These are phyloP conservation scores for Monopis laevigella DNA, from an alignment of 2,888 invertebrate species.

Conservation along the genomic window DNA sequence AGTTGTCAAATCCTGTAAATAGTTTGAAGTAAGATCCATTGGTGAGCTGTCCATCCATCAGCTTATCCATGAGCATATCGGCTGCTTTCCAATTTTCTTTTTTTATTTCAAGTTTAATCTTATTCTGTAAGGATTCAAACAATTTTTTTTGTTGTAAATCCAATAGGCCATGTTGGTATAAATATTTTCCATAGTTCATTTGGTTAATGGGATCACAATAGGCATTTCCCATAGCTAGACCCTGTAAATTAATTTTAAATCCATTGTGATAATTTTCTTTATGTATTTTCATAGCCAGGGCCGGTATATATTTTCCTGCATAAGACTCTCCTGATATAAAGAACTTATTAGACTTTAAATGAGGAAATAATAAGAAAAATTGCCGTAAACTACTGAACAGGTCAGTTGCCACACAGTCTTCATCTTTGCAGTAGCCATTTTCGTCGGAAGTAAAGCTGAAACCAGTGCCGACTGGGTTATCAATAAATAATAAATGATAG, in stretches of 20 bases:
- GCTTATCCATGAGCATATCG: constrained; percentile 73
- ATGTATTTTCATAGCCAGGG: constrained; percentile 62
- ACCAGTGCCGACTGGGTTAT: constrained; percentile 73
- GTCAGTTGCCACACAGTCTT: constrained; percentile 63
- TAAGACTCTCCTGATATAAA: constrained; percentile 72
- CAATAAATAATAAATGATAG: constrained; percentile 70
- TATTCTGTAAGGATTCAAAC: constrained; percentile 68
- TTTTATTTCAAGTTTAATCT: constrained; percentile 67
- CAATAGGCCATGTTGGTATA: constrained; percentile 60
- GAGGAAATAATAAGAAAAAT: constrained; percentile 68
- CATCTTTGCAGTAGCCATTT: constrained; percentile 61
- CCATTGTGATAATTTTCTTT: constrained; percentile 34
- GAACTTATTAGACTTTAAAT: constrained; percentile 59
- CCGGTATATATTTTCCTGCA: constrained; percentile 64
- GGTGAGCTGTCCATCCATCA: constrained; percentile 59
- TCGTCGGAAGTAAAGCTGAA: constrained; percentile 70
- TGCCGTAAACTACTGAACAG: constrained; percentile 62
- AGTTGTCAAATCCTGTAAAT: constrained; percentile 77
- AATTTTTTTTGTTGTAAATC: constrained; percentile 64
- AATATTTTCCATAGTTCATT: constrained; percentile 54
- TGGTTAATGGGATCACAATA: constrained; percentile 61
- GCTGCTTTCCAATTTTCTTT: constrained; percentile 71
- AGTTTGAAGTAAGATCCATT: constrained; percentile 66
- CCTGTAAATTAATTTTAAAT: constrained; percentile 58
- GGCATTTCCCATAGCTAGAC: constrained; percentile 61